Conservation (phyloP, 2,797 vertebrate species). For the Pseudotriccus pelzelni region DNA sequence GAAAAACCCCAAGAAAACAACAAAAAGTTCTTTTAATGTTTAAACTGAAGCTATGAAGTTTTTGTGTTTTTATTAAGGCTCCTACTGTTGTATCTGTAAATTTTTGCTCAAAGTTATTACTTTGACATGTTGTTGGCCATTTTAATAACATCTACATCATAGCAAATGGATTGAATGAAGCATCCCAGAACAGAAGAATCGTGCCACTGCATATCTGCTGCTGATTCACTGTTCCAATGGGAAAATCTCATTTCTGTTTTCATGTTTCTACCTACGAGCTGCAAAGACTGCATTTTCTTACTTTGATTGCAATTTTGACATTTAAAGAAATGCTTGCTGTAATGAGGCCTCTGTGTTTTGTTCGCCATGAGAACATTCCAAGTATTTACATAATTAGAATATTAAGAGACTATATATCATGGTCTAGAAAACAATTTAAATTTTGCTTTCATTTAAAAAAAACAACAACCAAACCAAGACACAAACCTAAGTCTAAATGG, state of each 20-base stretch:
- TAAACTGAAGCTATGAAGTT: neutral
- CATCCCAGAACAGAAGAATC: neutral
- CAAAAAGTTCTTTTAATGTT: neutral
- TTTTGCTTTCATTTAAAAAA: neutral
- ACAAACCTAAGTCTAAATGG: neutral
- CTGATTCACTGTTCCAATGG: neutral
- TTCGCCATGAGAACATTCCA: neutral
- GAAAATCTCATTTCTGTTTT: constrained; percentile 17
- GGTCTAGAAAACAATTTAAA: neutral
- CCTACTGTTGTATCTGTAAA: neutral
- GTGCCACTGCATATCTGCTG: neutral
- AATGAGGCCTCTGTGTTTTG: neutral
- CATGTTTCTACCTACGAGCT: neutral
- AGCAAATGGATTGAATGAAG: neutral
- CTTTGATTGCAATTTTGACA: neutral
- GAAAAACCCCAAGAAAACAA: neutral
- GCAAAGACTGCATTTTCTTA: neutral
- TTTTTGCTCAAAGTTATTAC: neutral
- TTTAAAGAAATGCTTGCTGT: neutral
- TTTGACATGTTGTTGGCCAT: neutral
- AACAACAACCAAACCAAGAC: neutral
- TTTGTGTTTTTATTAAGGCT: neutral
- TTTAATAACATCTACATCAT: neutral
- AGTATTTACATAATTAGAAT: constrained; percentile 18
- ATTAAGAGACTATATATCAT: neutral